Evolutionary conservation across 2,113 vertebrate species (phyloP), one percentile per base, ranked within the genome.

Genomic region (Carassius carassius): DNA sequence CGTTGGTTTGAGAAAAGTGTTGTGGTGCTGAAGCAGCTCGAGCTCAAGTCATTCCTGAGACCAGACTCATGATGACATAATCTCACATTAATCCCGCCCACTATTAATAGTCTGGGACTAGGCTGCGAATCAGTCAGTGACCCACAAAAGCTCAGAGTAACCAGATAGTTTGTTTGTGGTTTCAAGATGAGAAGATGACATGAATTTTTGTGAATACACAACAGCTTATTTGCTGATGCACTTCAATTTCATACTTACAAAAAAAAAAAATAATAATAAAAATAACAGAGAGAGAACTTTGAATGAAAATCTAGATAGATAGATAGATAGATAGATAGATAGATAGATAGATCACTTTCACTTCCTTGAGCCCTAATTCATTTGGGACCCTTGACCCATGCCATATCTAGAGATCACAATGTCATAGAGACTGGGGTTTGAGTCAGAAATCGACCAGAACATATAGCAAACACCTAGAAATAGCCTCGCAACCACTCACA

Each of bases 51-150:
- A 93, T 94, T 92, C 92, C 94, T 91, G 93, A 89, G 92, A 94
- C 93, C 67, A 92, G 89, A 93, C 92, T 95, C 94, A 94, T 95
- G 95, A 93, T 96, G 95, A 95, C 94, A 95, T 96, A 96, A 95
- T 96, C 95, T 94, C 94, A 93, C 93, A 96, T 95, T 96, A 95
- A 95, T 95, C 91, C 90, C 90, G 87, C 92, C 94, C 93, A 93
- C 94, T 96, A 93, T 96, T 96, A 96, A 96, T 96, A 95, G 94
- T 93, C 93, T 89, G 87, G 92, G 92, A 92, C 93, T 94, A 93
- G 93, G 91, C 37, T 11, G 35, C 11, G 77, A 79, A 29, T 79
- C 58, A 79, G 10, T 44, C 37, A 63, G 14, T 65, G 58, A 63
- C n/a, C n/a, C 14, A 5, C 5, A 16, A 63, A 62, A 47, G 51